These are phyloP conservation scores for Platalea minor DNA, from an alignment of 2,797 vertebrate species.

Conservation along the genomic window DNA sequence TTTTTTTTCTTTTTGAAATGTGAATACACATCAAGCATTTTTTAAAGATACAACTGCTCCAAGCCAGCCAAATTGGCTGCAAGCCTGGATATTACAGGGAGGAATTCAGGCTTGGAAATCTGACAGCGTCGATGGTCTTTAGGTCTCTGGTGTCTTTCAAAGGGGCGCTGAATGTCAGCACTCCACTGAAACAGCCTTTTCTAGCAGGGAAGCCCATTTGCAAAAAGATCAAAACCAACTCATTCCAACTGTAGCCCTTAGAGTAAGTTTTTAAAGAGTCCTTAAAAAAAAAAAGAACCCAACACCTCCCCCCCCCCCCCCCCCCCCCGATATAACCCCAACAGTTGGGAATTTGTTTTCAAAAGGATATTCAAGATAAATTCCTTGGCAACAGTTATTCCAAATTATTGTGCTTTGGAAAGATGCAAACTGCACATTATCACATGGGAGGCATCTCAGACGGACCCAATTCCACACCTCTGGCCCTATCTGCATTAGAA, in stretches of 20 bases:
- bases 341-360: not conserved
- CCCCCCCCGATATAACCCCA: not conserved
- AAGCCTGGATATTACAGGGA: slow-evolving; percentile 37
- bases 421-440: not conserved
- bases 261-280: not conserved
- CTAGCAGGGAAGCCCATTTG: not conserved
- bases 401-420: not conserved
- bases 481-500: not conserved
- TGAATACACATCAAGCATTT: not conserved
- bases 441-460: not conserved
- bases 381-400: not conserved
- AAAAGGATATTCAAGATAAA: not conserved
- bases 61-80: slow-evolving; percentile 19
- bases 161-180: not conserved
- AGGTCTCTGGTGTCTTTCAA: slow-evolving; percentile 19
- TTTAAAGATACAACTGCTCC: not conserved
- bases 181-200: not conserved
- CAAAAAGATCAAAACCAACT: not conserved
- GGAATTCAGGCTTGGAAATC: slow-evolving; percentile 52
- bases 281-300: not conserved
- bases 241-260: not conserved
- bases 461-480: not conserved
- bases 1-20: not conserved
- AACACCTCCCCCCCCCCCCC: no score
- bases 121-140: not conserved